Base-by-base conservation (phyloP, 2,113 vertebrate genomes). In the Lepus europaeus region DNA sequence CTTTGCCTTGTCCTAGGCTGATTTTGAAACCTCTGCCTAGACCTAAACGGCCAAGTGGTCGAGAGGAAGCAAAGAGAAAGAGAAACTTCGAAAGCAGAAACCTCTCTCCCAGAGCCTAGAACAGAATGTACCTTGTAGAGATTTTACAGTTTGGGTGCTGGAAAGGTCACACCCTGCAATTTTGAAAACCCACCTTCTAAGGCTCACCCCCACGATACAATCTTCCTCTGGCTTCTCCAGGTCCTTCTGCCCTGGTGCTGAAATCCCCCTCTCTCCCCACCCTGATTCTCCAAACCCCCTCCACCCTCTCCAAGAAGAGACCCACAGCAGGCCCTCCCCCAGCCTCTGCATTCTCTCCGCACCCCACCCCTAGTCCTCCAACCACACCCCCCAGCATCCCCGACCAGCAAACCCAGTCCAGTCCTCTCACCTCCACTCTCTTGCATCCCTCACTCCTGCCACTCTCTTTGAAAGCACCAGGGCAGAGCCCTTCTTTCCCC, bases 61-160 rank as follows among this genome's bases (percentile, higher is more conserved):
- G 0, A 36, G 33, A 86, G 81, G 45, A 77, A 92, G 66, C 64
- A 45, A 88, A 87, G 33, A 87, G 94, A 74, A 91, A 87, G 23
- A 82, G 73, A 96, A 97, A 97, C 96, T 97, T 97, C 85, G 69
- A 96, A 96, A 96, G 95, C 94, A 97, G 25, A 94, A 94, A 87
- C 29, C 76, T 70, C 74, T 93, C 72, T 79, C 72, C n/a, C 20
- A 39, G 36, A 81, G 63, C 87, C 82, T 81, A 87, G 69, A 78
- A 93, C 53, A 84, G 68, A 68, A 14, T 2, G 16, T 96, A 91
- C 85, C 76, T 94, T 78, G 76, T 68, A 29, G 36, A 78, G 83
- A 92, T 68, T 66, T 93, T 74, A 68, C 31, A 0, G 0, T 22
- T 1, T 76, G 68, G 19, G 22, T 64, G 68, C 59, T n/a, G 59